Conservation (phyloP, 2,797 vertebrate genomes). For the Pseudochirops corinnae region DNA sequence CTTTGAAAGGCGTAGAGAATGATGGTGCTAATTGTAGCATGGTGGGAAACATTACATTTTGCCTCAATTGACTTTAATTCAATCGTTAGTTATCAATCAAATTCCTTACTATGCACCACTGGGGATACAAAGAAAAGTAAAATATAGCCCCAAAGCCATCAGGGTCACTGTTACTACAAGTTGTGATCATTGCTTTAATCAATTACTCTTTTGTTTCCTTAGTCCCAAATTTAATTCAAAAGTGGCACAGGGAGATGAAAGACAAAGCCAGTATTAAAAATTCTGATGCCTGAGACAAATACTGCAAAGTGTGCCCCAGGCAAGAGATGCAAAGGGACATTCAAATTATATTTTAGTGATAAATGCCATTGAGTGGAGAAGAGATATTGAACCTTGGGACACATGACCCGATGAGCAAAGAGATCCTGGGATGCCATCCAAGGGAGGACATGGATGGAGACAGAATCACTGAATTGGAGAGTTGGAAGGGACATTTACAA, state of each 20-base stretch:
- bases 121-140: neutral
- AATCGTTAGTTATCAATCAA: neutral
- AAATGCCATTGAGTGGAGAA: neutral
- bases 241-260: neutral
- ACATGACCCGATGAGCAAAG: neutral
- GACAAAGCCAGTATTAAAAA: neutral
- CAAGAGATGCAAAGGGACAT: neutral
- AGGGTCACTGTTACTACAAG: neutral
- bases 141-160: neutral
- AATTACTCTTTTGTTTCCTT: neutral
- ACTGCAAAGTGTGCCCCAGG: neutral
- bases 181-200: neutral
- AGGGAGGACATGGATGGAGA: neutral
- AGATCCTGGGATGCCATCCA: neutral
- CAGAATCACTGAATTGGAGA: neutral
- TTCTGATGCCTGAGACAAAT: neutral
- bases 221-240: neutral
- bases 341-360: neutral
- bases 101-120: neutral
- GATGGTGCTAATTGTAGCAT: fast-evolving
- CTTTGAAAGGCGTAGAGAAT: neutral
- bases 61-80: neutral
- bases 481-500: neutral
- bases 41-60: neutral
- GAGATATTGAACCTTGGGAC: neutral